Conservation (phyloP, 2,113 vertebrate species). For the Corythoichthys haematopterus region DNA sequence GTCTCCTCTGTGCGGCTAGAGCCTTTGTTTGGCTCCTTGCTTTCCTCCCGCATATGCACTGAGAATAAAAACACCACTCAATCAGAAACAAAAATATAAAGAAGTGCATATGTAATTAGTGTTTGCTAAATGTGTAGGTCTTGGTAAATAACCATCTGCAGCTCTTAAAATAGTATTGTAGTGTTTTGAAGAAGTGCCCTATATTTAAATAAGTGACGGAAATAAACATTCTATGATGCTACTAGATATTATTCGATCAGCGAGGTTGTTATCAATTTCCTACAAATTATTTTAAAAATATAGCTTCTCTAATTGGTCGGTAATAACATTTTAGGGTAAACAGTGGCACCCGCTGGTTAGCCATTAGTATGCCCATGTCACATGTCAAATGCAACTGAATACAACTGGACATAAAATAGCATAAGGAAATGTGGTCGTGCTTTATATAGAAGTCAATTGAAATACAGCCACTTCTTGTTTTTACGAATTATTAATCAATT, state of each 20-base stretch:
- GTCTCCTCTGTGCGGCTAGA: constrained; percentile 58
- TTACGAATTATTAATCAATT: too few species aligned
- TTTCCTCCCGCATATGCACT: constrained; percentile 58
- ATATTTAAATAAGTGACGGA: too few species aligned
- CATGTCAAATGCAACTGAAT: background rate
- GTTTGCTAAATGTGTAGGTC: too few species aligned
- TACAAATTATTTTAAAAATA: background rate
- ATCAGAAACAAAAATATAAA: background rate
- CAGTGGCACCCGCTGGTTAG: constrained; percentile 43
- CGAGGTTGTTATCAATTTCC: background rate
- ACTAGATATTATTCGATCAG: background rate
- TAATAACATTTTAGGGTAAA: constrained; percentile 7
- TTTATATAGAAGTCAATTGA: too few species aligned
- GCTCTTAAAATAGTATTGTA: too few species aligned
- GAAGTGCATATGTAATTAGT: background rate
- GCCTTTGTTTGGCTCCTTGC: constrained; percentile 58
- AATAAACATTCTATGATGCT: background rate
- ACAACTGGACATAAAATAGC: background rate
- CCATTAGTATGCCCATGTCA: background rate
- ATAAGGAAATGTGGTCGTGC: too few species aligned
- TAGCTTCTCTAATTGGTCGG: background rate
- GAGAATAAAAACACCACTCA: constrained; percentile 14
- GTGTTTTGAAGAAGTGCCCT: too few species aligned
- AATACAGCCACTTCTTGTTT: too few species aligned
- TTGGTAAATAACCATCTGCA: too few species aligned